phyloP scores from a whole-genome alignment of 1,140 invertebrate species.

The Drosophila littoralis region DNA sequence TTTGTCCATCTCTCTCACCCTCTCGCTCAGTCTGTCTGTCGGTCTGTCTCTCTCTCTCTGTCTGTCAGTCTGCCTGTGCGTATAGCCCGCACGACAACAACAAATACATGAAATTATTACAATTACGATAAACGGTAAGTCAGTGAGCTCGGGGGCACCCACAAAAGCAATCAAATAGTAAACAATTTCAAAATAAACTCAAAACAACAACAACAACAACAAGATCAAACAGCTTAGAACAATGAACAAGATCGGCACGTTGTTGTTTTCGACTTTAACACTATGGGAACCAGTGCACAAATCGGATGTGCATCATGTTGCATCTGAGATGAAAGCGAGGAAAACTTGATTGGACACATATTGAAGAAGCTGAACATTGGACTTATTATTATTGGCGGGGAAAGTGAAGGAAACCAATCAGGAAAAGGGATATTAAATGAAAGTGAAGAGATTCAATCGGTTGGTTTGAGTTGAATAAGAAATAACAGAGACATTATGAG shows the following conservation, averaged over 20 bases:
- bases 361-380: not conserved
- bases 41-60: conserved; percentile 3
- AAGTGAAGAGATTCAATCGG: conserved; percentile 16
- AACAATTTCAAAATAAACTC: conserved; percentile 34
- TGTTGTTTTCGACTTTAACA: conserved; percentile 6
- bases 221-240: conserved; percentile 28
- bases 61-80: conserved; percentile 15
- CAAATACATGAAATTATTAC: conserved; percentile 74
- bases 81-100: conserved; percentile 29
- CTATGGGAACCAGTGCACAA: conserved; percentile 39
- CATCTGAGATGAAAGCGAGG: conserved; percentile 44
- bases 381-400: conserved; percentile 2
- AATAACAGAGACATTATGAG: not conserved
- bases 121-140: conserved; percentile 71
- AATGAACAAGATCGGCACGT: conserved; percentile 31
- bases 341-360: conserved; percentile 24
- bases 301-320: conserved; percentile 33
- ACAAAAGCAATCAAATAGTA: conserved; percentile 43
- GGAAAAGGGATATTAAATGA: conserved; percentile 24
- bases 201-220: conserved; percentile 21
- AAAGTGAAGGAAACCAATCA: conserved; percentile 29
- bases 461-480: not conserved
- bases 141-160: conserved; percentile 21
- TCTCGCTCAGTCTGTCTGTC: not conserved
- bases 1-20: conserved; percentile 15